Conservation (phyloP, 2,888 invertebrate genomes). For the Matsumyia berberina region DNA sequence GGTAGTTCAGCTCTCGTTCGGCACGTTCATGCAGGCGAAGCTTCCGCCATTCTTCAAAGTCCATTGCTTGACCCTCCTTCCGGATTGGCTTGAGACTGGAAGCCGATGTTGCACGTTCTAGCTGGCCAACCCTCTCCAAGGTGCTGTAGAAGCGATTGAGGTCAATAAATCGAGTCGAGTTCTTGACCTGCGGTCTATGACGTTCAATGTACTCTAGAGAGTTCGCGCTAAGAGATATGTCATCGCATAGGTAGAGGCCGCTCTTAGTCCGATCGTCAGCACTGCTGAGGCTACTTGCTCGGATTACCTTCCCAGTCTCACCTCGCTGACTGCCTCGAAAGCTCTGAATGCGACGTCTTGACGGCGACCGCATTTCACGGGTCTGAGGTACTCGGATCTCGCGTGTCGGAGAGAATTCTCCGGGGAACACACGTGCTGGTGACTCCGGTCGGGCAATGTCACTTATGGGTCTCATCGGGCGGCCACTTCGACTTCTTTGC, state of each 20-base stretch:
- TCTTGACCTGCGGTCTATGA: conserved; percentile 84
- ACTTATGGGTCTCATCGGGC: conserved; percentile 81
- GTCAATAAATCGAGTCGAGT: conserved; percentile 92
- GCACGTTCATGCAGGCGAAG: conserved; percentile 91
- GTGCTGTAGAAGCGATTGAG: conserved; percentile 93
- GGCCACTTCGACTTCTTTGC: conserved; percentile 88
- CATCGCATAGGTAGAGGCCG: conserved; percentile 81
- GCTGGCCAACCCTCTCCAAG: conserved; percentile 92
- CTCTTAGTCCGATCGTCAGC: conserved; percentile 84
- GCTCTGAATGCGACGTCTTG: conserved; percentile 87
- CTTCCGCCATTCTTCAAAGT: conserved; percentile 94
- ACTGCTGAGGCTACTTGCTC: conserved; percentile 89
- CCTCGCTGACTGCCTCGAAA: conserved; percentile 80
- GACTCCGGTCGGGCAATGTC: conserved; percentile 78
- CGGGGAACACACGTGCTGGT: conserved; percentile 65
- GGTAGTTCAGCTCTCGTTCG: conserved; percentile 91
- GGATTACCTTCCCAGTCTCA: conserved; percentile 84
- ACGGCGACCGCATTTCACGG: conserved; percentile 86
- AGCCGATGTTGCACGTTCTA: conserved; percentile 91
- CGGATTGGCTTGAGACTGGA: conserved; percentile 89
- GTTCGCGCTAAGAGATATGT: conserved; percentile 82
- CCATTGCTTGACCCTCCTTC: conserved; percentile 92
- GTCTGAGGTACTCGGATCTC: conserved; percentile 84
- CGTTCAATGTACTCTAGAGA: conserved; percentile 85
- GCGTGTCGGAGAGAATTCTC: conserved; percentile 81